phyloP scores from a whole-genome alignment of 2,797 vertebrate species.

The Crypturellus tataupa region DNA sequence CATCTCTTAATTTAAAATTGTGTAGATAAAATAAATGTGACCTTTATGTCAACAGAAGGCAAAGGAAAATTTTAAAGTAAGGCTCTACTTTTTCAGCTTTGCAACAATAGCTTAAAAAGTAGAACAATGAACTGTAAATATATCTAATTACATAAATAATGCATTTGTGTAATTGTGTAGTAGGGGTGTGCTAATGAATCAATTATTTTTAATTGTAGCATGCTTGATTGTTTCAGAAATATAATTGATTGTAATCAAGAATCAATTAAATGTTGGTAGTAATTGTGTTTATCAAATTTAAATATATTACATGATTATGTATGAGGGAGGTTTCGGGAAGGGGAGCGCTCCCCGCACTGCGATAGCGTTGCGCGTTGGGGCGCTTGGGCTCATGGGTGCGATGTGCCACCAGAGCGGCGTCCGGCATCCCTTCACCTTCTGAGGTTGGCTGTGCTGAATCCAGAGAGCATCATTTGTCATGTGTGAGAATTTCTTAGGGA shows the following conservation, averaged over 20 bases:
- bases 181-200: constrained; percentile 80
- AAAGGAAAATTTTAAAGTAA: constrained; percentile 56
- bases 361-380: neutral
- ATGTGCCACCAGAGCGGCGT: too few relatives aligned
- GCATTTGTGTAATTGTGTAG: constrained; percentile 82
- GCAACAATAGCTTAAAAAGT: constrained; percentile 75
- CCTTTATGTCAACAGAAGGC: constrained; percentile 37
- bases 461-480: neutral
- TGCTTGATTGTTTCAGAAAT: constrained; percentile 83
- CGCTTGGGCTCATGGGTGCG: neutral
- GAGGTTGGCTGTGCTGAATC: too few relatives aligned
- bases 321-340: constrained; percentile 43
- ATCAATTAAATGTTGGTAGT: constrained; percentile 83
- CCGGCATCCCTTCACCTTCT: too few relatives aligned
- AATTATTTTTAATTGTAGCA: constrained; percentile 84
- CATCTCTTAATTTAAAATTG: constrained; percentile 32
- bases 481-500: neutral
- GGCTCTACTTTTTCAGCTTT: constrained; percentile 53
- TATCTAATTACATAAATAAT: constrained; percentile 86
- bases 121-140: constrained; percentile 78
- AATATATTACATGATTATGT: constrained; percentile 64
- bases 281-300: constrained; percentile 80
- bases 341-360: neutral
- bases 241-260: constrained; percentile 84
- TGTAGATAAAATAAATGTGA: constrained; percentile 26